Percentiles rank a stretch among this genome's conserved stretches.
Evolutionary conservation across 2,888 invertebrate genomes (phyloP).

Genomic region (Stratiomys singularior): DNA sequence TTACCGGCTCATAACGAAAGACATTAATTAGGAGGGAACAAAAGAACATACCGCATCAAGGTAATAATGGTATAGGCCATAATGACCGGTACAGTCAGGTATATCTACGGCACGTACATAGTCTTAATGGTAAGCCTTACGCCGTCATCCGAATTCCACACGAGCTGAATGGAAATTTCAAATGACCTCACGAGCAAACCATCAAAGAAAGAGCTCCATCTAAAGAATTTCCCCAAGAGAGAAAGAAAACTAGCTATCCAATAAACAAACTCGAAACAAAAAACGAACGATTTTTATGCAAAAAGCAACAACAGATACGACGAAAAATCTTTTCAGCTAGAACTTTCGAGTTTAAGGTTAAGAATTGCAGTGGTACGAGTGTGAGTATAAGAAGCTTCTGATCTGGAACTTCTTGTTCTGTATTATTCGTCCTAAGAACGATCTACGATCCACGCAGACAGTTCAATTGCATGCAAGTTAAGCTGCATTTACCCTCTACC

Average conservation of each 20-base stretch:
- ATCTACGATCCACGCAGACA: constrained; percentile 2
- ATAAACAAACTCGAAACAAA: not conserved
- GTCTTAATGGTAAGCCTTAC: not conserved
- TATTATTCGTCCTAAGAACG: not conserved
- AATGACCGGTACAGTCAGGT: not conserved
- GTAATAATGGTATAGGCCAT: not conserved
- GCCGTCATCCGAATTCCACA: not conserved
- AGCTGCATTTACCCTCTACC: constrained; percentile 3
- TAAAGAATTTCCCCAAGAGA: not conserved
- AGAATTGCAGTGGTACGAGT: not conserved
- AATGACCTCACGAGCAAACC: constrained; percentile 26
- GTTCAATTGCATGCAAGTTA: constrained; percentile 23
- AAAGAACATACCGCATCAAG: constrained; percentile 20
- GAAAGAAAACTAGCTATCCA: not conserved
- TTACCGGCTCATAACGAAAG: constrained; percentile 37
- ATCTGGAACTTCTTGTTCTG: constrained; percentile 32
- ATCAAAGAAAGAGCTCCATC: constrained; percentile 14
- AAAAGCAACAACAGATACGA: not conserved
- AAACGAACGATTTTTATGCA: constrained; percentile 21
- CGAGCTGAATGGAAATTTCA: not conserved
- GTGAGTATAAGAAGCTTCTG: constrained; percentile 13
- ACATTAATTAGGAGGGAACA: constrained; percentile 33
- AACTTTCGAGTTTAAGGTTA: too few relatives aligned
- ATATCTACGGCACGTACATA: not conserved
- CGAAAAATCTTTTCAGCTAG: not conserved